Conservation (phyloP, 2,113 vertebrate genomes). For the Rhizomys pruinosus region DNA sequence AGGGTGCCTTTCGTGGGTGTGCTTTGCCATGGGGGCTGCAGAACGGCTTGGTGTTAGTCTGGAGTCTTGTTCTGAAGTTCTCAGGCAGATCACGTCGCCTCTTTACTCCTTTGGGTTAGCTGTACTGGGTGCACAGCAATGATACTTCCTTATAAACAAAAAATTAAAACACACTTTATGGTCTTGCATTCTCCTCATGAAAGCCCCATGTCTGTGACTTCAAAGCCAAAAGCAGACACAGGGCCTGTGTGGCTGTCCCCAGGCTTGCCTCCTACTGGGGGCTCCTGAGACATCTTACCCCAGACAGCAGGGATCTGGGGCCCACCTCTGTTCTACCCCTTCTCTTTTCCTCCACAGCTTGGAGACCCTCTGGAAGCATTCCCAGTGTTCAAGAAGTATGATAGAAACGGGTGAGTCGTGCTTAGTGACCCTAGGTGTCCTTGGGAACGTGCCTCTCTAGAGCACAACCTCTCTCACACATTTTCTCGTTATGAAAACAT, state of each 20-base stretch:
- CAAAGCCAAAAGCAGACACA: neutral
- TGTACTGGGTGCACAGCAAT: no score
- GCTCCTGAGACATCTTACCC: neutral
- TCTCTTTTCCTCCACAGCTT: constrained; percentile 85
- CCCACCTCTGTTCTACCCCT: neutral
- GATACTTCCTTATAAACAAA: no score
- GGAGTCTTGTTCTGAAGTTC: neutral
- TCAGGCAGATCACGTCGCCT: neutral
- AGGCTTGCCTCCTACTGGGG: neutral
- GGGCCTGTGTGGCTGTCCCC: neutral
- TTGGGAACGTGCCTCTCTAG: neutral
- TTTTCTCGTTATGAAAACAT: neutral
- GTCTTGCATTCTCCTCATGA: neutral
- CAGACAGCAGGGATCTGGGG: neutral
- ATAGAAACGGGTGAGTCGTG: constrained; percentile 93
- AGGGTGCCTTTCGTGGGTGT: neutral
- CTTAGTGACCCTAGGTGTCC: neutral
- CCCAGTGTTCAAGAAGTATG: constrained; percentile 96
- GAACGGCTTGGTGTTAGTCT: no score
- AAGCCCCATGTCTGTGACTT: neutral
- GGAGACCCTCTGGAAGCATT: constrained; percentile 94
- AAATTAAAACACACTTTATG: neutral
- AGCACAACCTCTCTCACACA: no score
- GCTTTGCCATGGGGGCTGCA: neutral
- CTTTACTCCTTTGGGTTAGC: neutral